These are phyloP conservation scores for Tipula confusa DNA, from an alignment of 2,888 invertebrate species.

Conservation along the genomic window DNA sequence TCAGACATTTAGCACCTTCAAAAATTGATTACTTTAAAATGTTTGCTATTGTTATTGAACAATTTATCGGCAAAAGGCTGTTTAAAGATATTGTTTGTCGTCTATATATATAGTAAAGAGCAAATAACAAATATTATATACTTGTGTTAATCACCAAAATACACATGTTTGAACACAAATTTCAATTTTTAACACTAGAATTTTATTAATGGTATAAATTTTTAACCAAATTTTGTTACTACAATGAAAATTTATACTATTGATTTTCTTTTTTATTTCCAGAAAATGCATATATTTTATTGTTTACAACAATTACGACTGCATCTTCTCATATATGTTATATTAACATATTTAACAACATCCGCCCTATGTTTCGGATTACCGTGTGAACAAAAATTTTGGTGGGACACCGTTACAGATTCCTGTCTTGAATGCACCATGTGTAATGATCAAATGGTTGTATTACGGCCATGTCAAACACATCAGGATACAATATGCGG, in stretches of 20 bases:
- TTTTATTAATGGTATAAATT: no score
- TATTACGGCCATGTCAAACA: constrained; percentile 67
- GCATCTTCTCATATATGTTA: constrained; percentile 26
- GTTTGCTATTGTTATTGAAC: no score
- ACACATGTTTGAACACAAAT: no score
- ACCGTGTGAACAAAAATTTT: constrained; percentile 58
- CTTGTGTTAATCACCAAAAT: no score
- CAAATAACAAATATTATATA: not conserved
- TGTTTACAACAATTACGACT: constrained; percentile 28
- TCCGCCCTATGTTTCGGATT: not conserved
- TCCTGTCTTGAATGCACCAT: constrained; percentile 66
- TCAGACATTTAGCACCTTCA: no score
- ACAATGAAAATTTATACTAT: not conserved
- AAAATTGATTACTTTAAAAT: no score
- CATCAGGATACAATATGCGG: constrained; percentile 73
- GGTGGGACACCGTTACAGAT: constrained; percentile 64
- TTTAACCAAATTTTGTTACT: no score
- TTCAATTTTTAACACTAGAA: no score
- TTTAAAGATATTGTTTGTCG: no score
- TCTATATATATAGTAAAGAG: no score
- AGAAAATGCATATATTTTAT: constrained; percentile 27
- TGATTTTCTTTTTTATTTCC: not conserved
- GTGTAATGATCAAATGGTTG: constrained; percentile 61
- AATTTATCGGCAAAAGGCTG: no score
- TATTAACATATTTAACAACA: constrained; percentile 27